Evolutionary conservation across 2,888 invertebrate species (phyloP).

Genomic region (Acronicta aceris): DNA sequence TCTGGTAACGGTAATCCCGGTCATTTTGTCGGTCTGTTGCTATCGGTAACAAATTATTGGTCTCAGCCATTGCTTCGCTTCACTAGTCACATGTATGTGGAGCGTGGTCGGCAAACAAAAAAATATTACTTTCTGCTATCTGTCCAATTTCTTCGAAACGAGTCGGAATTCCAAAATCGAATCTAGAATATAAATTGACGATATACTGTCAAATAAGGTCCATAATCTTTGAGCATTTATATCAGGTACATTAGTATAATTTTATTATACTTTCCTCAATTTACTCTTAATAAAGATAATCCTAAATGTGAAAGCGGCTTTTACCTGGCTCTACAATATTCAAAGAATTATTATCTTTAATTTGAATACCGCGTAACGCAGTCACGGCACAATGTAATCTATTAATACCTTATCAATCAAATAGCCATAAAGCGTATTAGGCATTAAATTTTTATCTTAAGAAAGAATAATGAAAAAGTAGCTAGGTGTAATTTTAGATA

Average conservation of each 20-base stretch:
- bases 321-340: constrained; percentile 35
- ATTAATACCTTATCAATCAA: constrained; percentile 43
- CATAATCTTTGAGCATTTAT: constrained; percentile 27
- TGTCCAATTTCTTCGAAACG: constrained; percentile 19
- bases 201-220: constrained; percentile 12
- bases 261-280: constrained; percentile 48
- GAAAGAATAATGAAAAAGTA: constrained; percentile 54
- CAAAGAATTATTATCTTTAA: constrained; percentile 35
- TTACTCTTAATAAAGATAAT: constrained; percentile 46
- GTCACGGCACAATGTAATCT: constrained; percentile 37
- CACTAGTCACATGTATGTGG: constrained; percentile 54
- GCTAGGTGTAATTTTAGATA: constrained; percentile 52
- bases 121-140: constrained; percentile 39
- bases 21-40: constrained; percentile 78
- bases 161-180: constrained; percentile 21
- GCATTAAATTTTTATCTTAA: constrained; percentile 32
- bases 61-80: constrained; percentile 49
- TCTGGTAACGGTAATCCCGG: constrained; percentile 83
- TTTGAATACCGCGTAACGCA: constrained; percentile 46
- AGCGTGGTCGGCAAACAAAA: constrained; percentile 43
- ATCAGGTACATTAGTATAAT: constrained; percentile 24
- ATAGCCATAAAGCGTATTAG: constrained; percentile 45
- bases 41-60: constrained; percentile 85
- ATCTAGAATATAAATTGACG: constrained; percentile 22
- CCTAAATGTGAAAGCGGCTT: constrained; percentile 34